These are phyloP conservation scores for Leptopterna dolabrata DNA, from an alignment of 2,888 invertebrate species.

Conservation along the genomic window DNA sequence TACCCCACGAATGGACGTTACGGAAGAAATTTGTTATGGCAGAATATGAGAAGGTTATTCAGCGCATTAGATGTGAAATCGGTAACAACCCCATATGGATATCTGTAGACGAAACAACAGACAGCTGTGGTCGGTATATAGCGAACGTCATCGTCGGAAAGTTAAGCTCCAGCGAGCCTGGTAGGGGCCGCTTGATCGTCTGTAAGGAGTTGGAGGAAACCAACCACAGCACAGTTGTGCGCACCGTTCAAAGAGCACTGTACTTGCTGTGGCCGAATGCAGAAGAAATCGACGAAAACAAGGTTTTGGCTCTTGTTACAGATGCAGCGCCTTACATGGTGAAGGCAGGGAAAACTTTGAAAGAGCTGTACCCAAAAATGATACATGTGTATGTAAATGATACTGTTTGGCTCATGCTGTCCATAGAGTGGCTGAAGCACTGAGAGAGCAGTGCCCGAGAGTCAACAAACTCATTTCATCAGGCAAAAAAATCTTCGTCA, in stretches of 20 bases:
- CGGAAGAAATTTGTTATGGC: constrained; percentile 39
- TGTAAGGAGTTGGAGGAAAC: constrained; percentile 9
- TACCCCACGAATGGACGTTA: constrained; percentile 47
- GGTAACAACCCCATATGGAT: constrained; percentile 37
- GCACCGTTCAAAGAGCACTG: constrained; percentile 18
- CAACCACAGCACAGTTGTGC: constrained; percentile 12
- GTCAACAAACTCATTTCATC: constrained; percentile 35
- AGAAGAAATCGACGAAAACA: neutral
- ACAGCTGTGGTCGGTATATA: constrained; percentile 18
- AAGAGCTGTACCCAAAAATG: constrained; percentile 31
- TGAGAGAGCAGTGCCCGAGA: neutral
- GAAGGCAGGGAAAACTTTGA: constrained; percentile 22
- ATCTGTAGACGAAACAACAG: constrained; percentile 50
- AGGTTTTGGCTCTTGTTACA: constrained; percentile 15
- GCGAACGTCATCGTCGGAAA: constrained; percentile 19
- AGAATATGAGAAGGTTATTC: constrained; percentile 12
- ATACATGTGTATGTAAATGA: no score
- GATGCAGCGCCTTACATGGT: constrained; percentile 40
- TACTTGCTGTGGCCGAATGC: neutral
- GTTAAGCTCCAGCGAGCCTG: constrained; percentile 9
- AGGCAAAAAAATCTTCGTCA: constrained; percentile 36
- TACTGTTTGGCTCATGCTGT: constrained; percentile 30
- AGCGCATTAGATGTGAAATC: constrained; percentile 24
- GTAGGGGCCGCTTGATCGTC: neutral
- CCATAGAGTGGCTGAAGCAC: constrained; percentile 31